phyloP scores from a whole-genome alignment of 1,140 invertebrate species.

The Drosophila nigromelanica region DNA sequence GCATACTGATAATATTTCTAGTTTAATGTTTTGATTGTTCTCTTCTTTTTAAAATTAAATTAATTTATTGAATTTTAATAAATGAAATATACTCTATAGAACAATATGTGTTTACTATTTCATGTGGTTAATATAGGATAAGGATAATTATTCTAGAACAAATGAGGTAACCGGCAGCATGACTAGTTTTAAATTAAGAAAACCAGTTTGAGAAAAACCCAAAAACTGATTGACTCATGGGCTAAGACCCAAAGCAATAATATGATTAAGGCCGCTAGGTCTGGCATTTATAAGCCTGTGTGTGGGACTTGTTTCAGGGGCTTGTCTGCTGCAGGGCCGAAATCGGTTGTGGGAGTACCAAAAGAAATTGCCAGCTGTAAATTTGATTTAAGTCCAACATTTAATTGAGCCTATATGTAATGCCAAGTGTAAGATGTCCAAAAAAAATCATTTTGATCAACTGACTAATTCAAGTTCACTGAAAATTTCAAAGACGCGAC shows the following conservation, averaged over 20 bases:
- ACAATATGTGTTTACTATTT: not conserved
- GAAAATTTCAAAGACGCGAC: slow-evolving; percentile 40
- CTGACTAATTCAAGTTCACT: slow-evolving; percentile 79
- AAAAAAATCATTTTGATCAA: slow-evolving; percentile 9
- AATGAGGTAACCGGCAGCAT: not conserved
- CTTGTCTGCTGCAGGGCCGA: slow-evolving; percentile 53
- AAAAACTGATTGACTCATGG: slow-evolving; percentile 24
- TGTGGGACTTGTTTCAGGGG: slow-evolving; percentile 69
- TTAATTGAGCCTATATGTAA: not conserved
- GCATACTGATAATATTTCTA: slow-evolving; percentile 71
- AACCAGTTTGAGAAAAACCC: slow-evolving; percentile 17
- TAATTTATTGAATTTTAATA: slow-evolving; percentile 81
- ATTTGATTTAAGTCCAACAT: not conserved
- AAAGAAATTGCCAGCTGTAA: slow-evolving; percentile 19
- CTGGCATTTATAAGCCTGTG: slow-evolving; percentile 26
- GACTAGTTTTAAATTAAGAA: not conserved
- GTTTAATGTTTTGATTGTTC: slow-evolving; percentile 80
- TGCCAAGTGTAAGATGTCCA: not conserved
- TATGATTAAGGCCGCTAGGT: not conserved
- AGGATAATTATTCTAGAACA: too few species aligned
- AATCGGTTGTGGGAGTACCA: slow-evolving; percentile 41
- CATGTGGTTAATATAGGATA: too few species aligned
- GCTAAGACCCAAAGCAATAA: not conserved
- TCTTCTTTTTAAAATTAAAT: slow-evolving; percentile 74
- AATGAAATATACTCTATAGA: slow-evolving; percentile 48